A percentile compares a stretch with the other conserved stretches of the same genome.
phyloP scores from a whole-genome alignment of 2,113 vertebrate genomes.

The Antechinus flavipes region DNA sequence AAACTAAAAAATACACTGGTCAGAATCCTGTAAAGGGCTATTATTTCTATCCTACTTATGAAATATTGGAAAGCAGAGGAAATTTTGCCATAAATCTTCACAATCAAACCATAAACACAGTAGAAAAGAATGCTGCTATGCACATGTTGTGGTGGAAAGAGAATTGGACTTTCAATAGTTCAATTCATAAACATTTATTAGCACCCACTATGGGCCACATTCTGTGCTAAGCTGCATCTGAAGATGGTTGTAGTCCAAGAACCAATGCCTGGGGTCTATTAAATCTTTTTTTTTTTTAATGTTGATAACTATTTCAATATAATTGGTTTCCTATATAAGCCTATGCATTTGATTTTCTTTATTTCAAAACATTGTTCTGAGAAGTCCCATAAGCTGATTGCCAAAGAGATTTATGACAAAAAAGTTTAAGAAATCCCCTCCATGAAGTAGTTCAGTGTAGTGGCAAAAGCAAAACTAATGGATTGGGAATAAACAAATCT shows the following conservation, averaged over 20 bases:
- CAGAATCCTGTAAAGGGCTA: constrained; percentile 53
- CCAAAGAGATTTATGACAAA: too few species aligned
- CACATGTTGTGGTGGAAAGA: background rate
- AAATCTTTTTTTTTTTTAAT: background rate
- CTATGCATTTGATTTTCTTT: too few species aligned
- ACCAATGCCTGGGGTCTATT: background rate
- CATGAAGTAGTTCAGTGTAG: too few species aligned
- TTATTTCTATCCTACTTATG: constrained; percentile 66
- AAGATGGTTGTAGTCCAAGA: background rate
- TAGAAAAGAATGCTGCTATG: constrained; percentile 52
- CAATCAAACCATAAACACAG: constrained; percentile 46
- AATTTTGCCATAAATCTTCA: constrained; percentile 40
- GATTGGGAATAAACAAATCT: background rate
- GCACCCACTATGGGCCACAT: background rate
- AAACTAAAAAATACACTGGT: constrained; percentile 52
- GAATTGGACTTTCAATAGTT: background rate
- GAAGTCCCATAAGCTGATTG: too few species aligned
- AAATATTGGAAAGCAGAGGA: constrained; percentile 67
- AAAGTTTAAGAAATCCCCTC: too few species aligned
- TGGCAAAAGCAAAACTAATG: too few species aligned
- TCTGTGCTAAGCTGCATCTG: background rate
- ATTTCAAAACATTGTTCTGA: too few species aligned
- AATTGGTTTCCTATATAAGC: too few species aligned
- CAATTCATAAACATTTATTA: background rate
- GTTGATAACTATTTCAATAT: too few species aligned